Percentiles rank a stretch among this genome's conserved stretches.
These are phyloP conservation scores for Heterotis niloticus DNA, from an alignment of 2,113 vertebrate genomes.

Conservation along the genomic window DNA sequence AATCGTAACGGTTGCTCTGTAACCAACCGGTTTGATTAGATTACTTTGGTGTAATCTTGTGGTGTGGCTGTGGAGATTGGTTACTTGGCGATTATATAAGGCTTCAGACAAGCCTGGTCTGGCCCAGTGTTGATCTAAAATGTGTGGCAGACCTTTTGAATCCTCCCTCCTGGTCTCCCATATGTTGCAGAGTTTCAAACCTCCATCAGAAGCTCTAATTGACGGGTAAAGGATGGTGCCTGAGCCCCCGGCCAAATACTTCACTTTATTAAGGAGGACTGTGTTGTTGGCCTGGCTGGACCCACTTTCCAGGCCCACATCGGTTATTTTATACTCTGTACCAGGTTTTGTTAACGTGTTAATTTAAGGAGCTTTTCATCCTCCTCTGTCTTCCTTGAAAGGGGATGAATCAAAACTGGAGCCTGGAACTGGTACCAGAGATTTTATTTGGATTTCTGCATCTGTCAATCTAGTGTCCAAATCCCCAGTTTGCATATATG, in stretches of 20 bases:
- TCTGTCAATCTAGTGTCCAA: not conserved
- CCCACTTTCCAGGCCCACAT: slow-evolving; percentile 54
- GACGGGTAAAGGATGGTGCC: slow-evolving; percentile 63
- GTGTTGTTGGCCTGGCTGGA: slow-evolving; percentile 48
- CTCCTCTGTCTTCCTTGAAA: slow-evolving; percentile 39
- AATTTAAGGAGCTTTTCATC: slow-evolving; percentile 58
- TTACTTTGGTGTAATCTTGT: slow-evolving; percentile 29
- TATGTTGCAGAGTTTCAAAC: slow-evolving; percentile 59
- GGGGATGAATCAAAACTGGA: slow-evolving; percentile 60
- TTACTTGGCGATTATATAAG: slow-evolving; percentile 58
- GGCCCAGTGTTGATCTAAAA: slow-evolving; percentile 55
- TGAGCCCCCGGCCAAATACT: slow-evolving; percentile 36
- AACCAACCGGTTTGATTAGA: slow-evolving; percentile 39
- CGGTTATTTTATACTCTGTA: slow-evolving; percentile 66
- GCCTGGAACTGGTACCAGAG: slow-evolving; percentile 46
- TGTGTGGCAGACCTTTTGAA: slow-evolving; percentile 52
- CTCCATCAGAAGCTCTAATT: slow-evolving; percentile 52
- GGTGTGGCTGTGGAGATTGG: slow-evolving; percentile 29
- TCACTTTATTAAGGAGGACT: slow-evolving; percentile 55
- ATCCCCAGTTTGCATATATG: not conserved
- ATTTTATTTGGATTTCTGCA: slow-evolving; percentile 24
- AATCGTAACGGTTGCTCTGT: slow-evolving; percentile 49
- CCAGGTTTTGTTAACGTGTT: slow-evolving; percentile 70
- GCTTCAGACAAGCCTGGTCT: slow-evolving; percentile 53
- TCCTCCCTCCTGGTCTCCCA: slow-evolving; percentile 56